These are phyloP conservation scores for Scaptomyza flava DNA, from an alignment of 2,888 invertebrate genomes.

Conservation along the genomic window DNA sequence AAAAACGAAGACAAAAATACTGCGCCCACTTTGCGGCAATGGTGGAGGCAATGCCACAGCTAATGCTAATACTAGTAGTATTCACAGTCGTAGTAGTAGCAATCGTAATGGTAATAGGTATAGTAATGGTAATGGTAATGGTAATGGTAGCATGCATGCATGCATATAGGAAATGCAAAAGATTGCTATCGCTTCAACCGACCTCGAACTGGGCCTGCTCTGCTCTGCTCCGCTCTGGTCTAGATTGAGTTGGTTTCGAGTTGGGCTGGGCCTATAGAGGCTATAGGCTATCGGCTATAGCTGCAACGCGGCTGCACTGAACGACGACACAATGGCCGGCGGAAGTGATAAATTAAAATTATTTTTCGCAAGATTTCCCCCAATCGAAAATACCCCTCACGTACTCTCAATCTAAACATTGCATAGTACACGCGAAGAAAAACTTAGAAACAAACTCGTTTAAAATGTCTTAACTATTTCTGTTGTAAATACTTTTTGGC, in stretches of 20 bases:
- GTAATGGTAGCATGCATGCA: conserved; percentile 71
- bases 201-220: conserved; percentile 13
- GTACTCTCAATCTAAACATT: background rate
- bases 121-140: conserved; percentile 32
- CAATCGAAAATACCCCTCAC: conserved; percentile 46
- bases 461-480: background rate
- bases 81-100: conserved; percentile 17
- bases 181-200: conserved; percentile 61
- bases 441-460: background rate
- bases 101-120: conserved; percentile 21
- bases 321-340: conserved; percentile 77
- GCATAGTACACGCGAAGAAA: background rate
- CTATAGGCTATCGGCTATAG: conserved; percentile 2
- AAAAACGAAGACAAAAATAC: conserved; percentile 26
- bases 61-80: conserved; percentile 27
- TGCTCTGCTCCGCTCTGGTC: conserved; percentile 3
- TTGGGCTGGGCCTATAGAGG: conserved; percentile 12
- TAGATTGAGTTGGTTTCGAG: conserved; percentile 23
- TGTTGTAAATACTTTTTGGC: background rate
- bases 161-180: conserved; percentile 78
- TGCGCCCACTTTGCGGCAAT: conserved; percentile 66
- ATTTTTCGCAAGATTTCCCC: conserved; percentile 78
- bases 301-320: conserved; percentile 48
- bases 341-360: conserved; percentile 81
- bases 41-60: conserved; percentile 46